Evolutionary conservation across 30 jellyfish, hydroid and myxozoan species (phyloP), one percentile per base, ranked within the genome.

Genomic region (Haliclystus octoradiatus): DNA sequence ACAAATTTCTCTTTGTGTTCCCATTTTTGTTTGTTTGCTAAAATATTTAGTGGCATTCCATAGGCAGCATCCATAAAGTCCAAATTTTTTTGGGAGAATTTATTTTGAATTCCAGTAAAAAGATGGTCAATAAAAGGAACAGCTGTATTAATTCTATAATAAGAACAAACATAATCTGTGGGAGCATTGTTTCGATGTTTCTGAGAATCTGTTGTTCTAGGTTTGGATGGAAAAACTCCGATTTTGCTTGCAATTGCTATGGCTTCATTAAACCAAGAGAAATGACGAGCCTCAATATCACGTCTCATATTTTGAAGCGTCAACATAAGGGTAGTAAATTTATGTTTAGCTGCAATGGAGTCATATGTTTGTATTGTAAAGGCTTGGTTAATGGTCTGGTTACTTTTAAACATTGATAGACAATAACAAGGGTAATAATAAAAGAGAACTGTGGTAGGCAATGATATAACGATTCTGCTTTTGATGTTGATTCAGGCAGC

Each of bases 351-450:
- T 0, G 64, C 77, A 23, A 29, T 3, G 4, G 33, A 19, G 12
- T 66, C 77, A 13, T 19, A 19, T 0, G 70, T 0, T 69, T 3
- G 1, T 69, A 24, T 68, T 79, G 93, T 0, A 70, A 62, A 25
- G 69, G 73, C 50, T 69, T 79, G 27, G 77, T 66, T 12, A 66
- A 26, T n/a, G 70, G 77, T 40, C 72, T 29, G 2, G 72, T 66
- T 13, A 34, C 26, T 26, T 66, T 32, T 29, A 33, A 12, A 26
- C 19, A 28, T 4, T 26, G 2, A 33, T n/a, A 33, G 15, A 73
- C 84, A 35, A 74, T 46, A 0, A 26, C 62, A 24, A 65, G 73
- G 33, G 49, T 29, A 32, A 65, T 62, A 26, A 76, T 40, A 19
- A 40, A 40, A 19, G 14, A 5, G 57, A 40, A 40, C 14, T 9